These are phyloP conservation scores for Agrotis ipsilon DNA, from an alignment of 2,888 invertebrate species.

Conservation along the genomic window DNA sequence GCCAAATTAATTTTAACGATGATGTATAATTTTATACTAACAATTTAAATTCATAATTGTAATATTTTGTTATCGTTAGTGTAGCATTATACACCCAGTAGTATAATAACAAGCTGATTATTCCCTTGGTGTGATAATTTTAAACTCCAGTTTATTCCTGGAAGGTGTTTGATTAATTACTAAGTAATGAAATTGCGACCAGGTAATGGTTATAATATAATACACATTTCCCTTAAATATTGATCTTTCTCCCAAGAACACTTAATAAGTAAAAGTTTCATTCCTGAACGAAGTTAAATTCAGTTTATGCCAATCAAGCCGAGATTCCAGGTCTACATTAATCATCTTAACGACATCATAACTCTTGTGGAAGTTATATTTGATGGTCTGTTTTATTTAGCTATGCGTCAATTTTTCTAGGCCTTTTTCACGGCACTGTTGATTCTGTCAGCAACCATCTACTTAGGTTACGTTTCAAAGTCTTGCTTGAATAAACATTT, in stretches of 20 bases:
- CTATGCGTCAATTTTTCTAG: background rate
- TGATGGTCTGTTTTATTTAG: conserved; percentile 44
- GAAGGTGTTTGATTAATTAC: background rate
- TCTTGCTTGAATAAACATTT: background rate
- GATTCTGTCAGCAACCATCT: background rate
- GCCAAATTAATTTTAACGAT: too few species aligned
- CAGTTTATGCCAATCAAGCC: conserved; percentile 54
- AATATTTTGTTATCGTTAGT: too few species aligned
- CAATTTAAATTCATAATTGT: too few species aligned
- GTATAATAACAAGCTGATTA: too few species aligned
- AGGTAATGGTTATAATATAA: background rate
- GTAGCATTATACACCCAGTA: too few species aligned
- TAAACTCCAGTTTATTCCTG: background rate
- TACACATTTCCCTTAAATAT: conserved; percentile 13
- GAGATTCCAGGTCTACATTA: conserved; percentile 38
- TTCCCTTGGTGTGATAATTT: too few species aligned
- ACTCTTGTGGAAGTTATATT: conserved; percentile 39
- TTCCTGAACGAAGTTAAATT: conserved; percentile 42
- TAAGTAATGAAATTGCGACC: background rate
- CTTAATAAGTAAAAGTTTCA: conserved; percentile 31
- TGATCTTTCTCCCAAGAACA: conserved; percentile 21
- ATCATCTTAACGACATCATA: conserved; percentile 58
- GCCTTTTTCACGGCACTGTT: conserved; percentile 12
- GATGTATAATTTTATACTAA: too few species aligned
- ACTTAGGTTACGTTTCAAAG: background rate